phyloP scores from a whole-genome alignment of 2,113 vertebrate species.

The Pycnonotus jocosus region DNA sequence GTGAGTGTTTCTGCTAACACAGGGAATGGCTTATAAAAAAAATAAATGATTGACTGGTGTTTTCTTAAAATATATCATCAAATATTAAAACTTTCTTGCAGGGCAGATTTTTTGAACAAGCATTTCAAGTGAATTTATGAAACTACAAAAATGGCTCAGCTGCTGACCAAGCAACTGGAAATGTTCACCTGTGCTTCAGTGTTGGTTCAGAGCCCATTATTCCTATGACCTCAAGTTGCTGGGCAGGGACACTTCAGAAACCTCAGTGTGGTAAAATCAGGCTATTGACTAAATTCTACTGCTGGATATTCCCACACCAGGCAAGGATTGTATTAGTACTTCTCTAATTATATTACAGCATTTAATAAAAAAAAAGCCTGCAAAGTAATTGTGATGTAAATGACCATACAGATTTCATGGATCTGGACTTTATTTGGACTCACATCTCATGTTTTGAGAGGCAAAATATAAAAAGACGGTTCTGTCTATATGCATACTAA shows the following conservation, averaged over 20 bases:
- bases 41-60: background rate
- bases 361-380: background rate
- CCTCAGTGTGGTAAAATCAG: fast-evolving
- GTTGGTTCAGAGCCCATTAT: background rate
- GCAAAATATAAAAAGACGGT: background rate
- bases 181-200: background rate
- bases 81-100: background rate
- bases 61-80: background rate
- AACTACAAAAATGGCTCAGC: background rate
- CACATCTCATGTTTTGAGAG: background rate
- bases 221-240: background rate
- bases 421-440: background rate
- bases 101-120: background rate
- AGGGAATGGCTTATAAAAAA: background rate
- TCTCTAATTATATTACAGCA: background rate
- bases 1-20: background rate
- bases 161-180: background rate
- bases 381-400: background rate
- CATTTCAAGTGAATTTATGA: background rate
- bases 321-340: background rate
- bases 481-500: background rate
- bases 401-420: background rate
- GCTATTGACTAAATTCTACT: background rate
- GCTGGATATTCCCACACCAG: background rate
- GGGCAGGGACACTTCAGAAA: background rate